Evolutionary conservation across 2,888 invertebrate species (phyloP), one percentile per base, ranked within the genome.

Genomic region (Melinaea menophilus): DNA sequence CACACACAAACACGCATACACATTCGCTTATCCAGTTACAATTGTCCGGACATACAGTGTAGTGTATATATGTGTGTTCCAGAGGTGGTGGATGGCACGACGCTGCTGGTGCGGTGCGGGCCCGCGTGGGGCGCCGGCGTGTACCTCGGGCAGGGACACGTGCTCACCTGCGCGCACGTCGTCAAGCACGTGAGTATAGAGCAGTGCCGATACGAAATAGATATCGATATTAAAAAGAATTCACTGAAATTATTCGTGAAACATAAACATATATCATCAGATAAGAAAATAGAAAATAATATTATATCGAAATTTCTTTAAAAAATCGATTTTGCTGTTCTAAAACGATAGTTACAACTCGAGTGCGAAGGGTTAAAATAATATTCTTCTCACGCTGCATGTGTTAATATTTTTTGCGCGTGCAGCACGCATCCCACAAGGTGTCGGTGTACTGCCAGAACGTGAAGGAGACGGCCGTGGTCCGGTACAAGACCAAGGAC

Each of bases 141-240:
- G 62, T 82, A 82, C 69, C 76, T 93, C 51, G 84, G 93, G 2
- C 84, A 86, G 33, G 93, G 93, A 0, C 88, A 88, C 70, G 85
- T 93, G 58, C 76, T 93, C 70, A 94, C 93, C 0, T 93, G 93
- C 78, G 90, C 93, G 0, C 94, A 94, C 75, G 93, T 93, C 62
- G 91, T 93, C 64, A 64, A 33, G 11, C 57, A 66, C 54, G 68
- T 66, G 51, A 31, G 61, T 65, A 12, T 33, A 4, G n/a, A 9
- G 5, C 5, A 9, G 33, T 4, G 5, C 55, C 34, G 2, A 4
- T 13, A 12, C 4, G 5, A 7, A 3, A 54, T 22, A 22, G 22
- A 22, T 22, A 22, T 22, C 22, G 22, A 22, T 22, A 1, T 22
- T n/a, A n/a, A n/a, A n/a, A n/a, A 22, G 22, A 22, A 22, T 22